Evolutionary conservation across 2,888 invertebrate genomes (phyloP), one percentile per base, ranked within the genome.

Genomic region (Helleia helle): DNA sequence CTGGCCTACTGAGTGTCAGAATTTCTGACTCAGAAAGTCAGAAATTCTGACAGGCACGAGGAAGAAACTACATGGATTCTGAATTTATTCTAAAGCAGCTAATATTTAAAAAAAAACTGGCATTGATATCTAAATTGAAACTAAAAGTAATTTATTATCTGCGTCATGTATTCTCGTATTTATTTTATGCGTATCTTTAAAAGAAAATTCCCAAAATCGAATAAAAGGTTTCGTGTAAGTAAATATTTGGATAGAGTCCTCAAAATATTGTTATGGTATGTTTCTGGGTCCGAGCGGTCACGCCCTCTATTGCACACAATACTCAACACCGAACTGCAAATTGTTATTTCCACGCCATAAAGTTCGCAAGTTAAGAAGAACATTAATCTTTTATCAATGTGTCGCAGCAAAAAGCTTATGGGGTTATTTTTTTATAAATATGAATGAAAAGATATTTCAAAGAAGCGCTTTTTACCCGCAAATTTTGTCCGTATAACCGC

Each of bases 281-380:
- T 55, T 58, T 55, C 54, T 36, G 47, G 54, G 29, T 44, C 48
- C 62, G n/a, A n/a, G n/a, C n/a, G 71, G 81, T 83, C 80, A 83
- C 81, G 83, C 83, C 83, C 77, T 79, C 73, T 60, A 44, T 17
- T 27, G 40, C 39, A 43, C 54, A 79, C 72, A 79, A 80, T 46
- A 40, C 53, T 48, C 58, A 58, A 62, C 51, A 67, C 72, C 79
- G 58, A 61, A 73, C 63, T 72, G 75, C 83, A 81, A 84, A 83
- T 83, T 81, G 73, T 74, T 66, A 65, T 73, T 83, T 83, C 81
- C 83, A 75, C 67, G 55, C 71, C 71, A 83, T 83, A 75, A 77
- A 80, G 74, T 71, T 69, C 59, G 65, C 63, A 71, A 71, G 63
- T 69, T 55, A 47, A 53, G 58, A 59, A 65, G 61, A 62, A 55